These are phyloP conservation scores for Mesocentrotus franciscanus DNA, from an alignment of 53 echinoderm and acorn worm species.

Conservation along the genomic window DNA sequence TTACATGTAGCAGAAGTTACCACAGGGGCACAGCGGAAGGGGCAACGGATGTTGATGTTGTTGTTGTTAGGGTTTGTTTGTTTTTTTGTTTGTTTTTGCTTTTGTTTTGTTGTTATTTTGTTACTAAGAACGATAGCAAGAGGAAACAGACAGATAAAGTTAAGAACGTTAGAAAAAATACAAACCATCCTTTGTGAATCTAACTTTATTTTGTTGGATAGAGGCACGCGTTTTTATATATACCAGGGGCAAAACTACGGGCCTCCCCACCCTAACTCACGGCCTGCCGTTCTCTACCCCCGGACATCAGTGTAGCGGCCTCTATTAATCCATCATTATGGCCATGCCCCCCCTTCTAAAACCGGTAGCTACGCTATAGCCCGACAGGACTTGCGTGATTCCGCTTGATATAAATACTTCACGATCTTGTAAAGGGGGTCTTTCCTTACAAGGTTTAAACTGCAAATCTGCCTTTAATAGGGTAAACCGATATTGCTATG, in stretches of 20 bases:
- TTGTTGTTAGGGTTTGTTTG: too few species aligned
- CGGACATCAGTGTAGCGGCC: too few species aligned
- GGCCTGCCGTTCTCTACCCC: too few species aligned
- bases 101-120: too few species aligned
- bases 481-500: slow-evolving; percentile 18
- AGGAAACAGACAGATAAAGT: not conserved
- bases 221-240: too few species aligned
- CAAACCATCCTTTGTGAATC: too few species aligned
- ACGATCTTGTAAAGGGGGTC: not conserved
- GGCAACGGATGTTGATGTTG: not conserved
- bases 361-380: not conserved
- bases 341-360: not conserved
- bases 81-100: too few species aligned
- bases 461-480: slow-evolving; percentile 5
- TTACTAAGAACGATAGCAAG: not conserved
- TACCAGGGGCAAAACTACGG: too few species aligned
- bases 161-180: too few species aligned
- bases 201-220: too few species aligned
- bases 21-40: not conserved
- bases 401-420: not conserved
- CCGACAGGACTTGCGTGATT: not conserved
- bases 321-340: too few species aligned
- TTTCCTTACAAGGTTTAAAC: not conserved
- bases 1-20: not conserved
- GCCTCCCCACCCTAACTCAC: too few species aligned